These are phyloP conservation scores for Montipora efflorescens DNA, from an alignment of 64 coral and sea anemone species.

Conservation along the genomic window DNA sequence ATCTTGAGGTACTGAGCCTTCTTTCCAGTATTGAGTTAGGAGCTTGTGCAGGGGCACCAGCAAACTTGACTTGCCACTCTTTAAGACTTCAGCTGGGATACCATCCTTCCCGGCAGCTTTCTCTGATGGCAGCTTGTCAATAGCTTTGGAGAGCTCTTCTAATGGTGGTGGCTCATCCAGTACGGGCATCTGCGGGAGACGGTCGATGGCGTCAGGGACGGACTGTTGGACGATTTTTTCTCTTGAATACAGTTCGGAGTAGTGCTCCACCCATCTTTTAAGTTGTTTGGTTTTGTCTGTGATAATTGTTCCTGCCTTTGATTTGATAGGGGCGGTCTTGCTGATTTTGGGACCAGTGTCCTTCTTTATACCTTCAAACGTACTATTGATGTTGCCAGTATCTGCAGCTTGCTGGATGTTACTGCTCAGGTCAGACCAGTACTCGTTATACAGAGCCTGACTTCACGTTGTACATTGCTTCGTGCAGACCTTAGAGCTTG, in stretches of 20 bases:
- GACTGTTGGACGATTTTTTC: not conserved
- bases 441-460: conserved; percentile 40
- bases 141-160: too few relatives aligned
- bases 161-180: not conserved
- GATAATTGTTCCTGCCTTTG: not conserved
- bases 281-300: conserved; percentile 22
- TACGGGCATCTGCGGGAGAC: not conserved
- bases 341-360: not conserved
- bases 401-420: conserved; percentile 33
- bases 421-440: conserved; percentile 43
- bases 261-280: not conserved
- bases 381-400: conserved; percentile 43
- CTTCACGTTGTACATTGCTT: not conserved
- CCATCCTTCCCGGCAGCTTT: too few relatives aligned
- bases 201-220: not conserved
- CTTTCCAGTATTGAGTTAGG: too few relatives aligned
- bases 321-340: too few relatives aligned
- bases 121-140: too few relatives aligned
- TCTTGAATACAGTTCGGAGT: not conserved
- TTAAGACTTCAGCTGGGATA: too few relatives aligned
- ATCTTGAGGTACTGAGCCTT: too few relatives aligned
- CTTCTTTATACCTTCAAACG: conserved; percentile 43
- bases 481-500: conserved; percentile 19
- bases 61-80: too few relatives aligned
- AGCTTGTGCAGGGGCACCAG: too few relatives aligned